These are phyloP conservation scores for Pseudobourletiella spinata DNA, from an alignment of 1,140 invertebrate genomes.

Conservation along the genomic window DNA sequence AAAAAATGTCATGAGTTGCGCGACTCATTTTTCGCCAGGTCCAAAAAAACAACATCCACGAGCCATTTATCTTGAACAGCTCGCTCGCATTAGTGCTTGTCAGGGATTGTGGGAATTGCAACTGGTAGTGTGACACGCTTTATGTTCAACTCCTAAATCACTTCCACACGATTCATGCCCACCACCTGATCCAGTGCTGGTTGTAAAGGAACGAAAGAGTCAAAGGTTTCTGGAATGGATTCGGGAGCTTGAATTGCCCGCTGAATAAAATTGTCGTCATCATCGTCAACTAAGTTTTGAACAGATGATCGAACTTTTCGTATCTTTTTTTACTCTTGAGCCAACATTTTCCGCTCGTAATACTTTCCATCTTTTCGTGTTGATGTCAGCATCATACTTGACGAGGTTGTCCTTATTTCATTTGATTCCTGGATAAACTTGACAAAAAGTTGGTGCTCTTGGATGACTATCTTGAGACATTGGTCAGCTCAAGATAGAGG, in stretches of 20 bases:
- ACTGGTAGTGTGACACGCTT: slow-evolving; percentile 23
- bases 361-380: background rate
- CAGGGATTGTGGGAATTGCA: slow-evolving; percentile 26
- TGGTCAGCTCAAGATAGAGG: slow-evolving; percentile 1
- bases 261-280: slow-evolving; percentile 4
- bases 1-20: too few relatives aligned
- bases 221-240: background rate
- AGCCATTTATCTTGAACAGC: background rate
- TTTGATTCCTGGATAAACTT: slow-evolving; percentile 13
- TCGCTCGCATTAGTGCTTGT: slow-evolving; percentile 30
- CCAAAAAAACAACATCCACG: too few relatives aligned
- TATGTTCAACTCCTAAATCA: slow-evolving; percentile 27
- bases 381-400: background rate
- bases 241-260: background rate
- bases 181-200: slow-evolving; percentile 14
- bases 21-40: too few relatives aligned
- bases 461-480: slow-evolving; percentile 18
- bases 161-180: slow-evolving; percentile 10
- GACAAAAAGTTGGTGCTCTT: slow-evolving; percentile 19
- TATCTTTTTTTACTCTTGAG: background rate
- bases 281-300: background rate
- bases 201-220: background rate
- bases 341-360: background rate
- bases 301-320: background rate
- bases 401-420: background rate